Conservation (phyloP, 92 coral and sea anemone species). For the Zoanthus sociatus region DNA sequence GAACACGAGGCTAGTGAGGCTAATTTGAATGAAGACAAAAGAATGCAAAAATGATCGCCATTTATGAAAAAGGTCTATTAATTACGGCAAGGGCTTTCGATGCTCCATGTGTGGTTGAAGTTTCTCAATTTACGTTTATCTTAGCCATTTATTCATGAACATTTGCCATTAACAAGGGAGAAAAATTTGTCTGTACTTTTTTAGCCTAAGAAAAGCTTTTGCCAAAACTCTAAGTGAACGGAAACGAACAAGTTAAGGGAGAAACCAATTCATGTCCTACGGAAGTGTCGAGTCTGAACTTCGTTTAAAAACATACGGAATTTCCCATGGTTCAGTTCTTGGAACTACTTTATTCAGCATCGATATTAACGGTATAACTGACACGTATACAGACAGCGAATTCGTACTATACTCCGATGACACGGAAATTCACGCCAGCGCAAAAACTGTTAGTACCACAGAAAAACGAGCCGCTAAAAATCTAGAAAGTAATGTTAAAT, state of each 20-base stretch:
- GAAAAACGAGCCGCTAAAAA: no score
- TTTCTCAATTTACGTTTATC: background rate
- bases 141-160: no score
- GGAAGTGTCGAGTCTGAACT: slow-evolving; percentile 50
- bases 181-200: slow-evolving; percentile 15
- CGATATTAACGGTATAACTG: slow-evolving; percentile 31
- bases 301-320: slow-evolving; percentile 52
- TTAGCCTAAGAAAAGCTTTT: slow-evolving; percentile 60
- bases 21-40: no score
- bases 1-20: no score
- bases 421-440: no score
- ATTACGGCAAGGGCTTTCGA: background rate
- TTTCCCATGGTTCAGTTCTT: slow-evolving; percentile 58
- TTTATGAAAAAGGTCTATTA: no score
- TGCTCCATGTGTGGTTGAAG: background rate
- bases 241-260: slow-evolving; percentile 52
- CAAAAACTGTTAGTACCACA: no score
- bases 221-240: slow-evolving; percentile 25
- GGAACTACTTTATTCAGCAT: slow-evolving; percentile 65
- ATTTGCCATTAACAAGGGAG: background rate
- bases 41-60: no score
- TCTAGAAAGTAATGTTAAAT: no score
- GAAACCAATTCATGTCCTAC: slow-evolving; percentile 42
- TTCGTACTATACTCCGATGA: no score
- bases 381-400: no score